Evolutionary conservation across 2,113 vertebrate species (phyloP).

Genomic region (Panthera leo): DNA sequence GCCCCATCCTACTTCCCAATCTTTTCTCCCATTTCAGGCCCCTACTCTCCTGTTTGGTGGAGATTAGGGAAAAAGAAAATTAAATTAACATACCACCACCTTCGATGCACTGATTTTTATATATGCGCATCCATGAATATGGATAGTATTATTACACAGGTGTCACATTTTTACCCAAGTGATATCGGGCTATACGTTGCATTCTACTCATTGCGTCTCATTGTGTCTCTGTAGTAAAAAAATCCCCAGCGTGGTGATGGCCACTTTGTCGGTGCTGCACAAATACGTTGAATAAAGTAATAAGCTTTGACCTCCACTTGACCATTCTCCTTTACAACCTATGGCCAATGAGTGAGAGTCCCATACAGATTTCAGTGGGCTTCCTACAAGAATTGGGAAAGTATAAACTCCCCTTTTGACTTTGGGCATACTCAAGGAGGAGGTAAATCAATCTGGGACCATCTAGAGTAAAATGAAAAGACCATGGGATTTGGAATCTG

Average conservation of each 20-base stretch:
- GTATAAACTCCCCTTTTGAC: background rate
- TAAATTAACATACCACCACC: background rate
- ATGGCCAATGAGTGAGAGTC: background rate
- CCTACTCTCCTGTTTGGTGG: background rate
- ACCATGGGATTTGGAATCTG: background rate
- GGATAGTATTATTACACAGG: background rate
- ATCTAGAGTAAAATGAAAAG: background rate
- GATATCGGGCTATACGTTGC: rapidly evolving
- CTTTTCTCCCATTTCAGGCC: background rate
- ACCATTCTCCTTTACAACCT: background rate
- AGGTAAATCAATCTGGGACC: background rate
- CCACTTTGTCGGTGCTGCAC: background rate
- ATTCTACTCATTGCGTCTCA: background rate
- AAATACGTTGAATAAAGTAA: background rate
- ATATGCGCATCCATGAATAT: background rate
- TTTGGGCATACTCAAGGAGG: background rate
- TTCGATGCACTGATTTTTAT: no score
- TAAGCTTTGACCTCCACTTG: background rate
- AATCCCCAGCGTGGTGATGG: background rate
- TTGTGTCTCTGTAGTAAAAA: background rate
- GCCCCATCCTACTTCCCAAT: background rate
- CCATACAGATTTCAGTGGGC: background rate
- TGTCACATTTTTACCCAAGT: background rate
- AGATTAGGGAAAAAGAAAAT: background rate
- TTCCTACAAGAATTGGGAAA: background rate